Percentiles rank a stretch among this genome's conserved stretches.
Conservation (phyloP, 2,113 vertebrate species). For the Megaleporinus macrocephalus region DNA sequence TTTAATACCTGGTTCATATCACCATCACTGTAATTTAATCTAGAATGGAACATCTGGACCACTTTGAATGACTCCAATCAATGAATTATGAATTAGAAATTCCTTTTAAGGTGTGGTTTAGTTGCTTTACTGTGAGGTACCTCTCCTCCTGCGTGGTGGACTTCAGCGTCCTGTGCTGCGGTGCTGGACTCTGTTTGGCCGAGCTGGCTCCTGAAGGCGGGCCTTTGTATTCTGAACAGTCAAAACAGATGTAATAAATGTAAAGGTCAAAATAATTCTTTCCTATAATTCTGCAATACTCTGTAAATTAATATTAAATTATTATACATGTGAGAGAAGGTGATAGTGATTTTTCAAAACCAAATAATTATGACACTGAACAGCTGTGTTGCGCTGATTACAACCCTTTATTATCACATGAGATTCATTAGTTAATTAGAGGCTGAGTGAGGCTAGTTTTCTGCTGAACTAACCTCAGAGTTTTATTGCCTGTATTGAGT, state of each 20-base stretch:
- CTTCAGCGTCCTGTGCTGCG: slow-evolving; percentile 84
- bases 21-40: no score
- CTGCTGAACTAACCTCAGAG: not conserved
- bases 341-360: not conserved
- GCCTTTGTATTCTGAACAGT: slow-evolving; percentile 82
- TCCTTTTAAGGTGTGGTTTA: not conserved
- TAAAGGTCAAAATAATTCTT: not conserved
- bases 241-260: slow-evolving; percentile 18
- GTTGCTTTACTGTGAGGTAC: no score
- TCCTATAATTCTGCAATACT: not conserved
- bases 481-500: slow-evolving; percentile 9
- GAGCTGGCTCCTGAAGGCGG: slow-evolving; percentile 93
- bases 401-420: not conserved
- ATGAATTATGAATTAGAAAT: no score
- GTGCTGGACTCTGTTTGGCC: slow-evolving; percentile 90
- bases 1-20: no score
- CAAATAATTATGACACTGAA: not conserved
- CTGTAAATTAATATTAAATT: not conserved
- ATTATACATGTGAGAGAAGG: not conserved
- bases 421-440: not conserved
- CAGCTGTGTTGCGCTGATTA: not conserved
- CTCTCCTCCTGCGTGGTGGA: slow-evolving; percentile 76
- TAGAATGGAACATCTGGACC: no score
- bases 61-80: no score
- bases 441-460: not conserved